Percentiles rank a stretch among this genome's conserved stretches.
Evolutionary conservation across 2,888 invertebrate species (phyloP).

Genomic region (Drosophila anomalata): DNA sequence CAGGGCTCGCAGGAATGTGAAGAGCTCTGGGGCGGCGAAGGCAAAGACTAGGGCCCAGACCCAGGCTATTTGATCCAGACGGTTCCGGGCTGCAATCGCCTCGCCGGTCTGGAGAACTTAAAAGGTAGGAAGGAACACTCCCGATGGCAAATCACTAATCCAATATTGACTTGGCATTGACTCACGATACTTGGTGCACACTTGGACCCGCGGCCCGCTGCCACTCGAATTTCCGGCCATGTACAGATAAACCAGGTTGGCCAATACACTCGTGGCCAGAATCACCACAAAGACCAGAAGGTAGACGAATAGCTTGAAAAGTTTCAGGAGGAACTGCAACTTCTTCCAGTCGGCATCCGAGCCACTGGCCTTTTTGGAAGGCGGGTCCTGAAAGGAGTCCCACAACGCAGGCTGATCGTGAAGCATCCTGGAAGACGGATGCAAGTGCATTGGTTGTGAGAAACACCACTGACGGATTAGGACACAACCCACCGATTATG

Average conservation of each 20-base stretch:
- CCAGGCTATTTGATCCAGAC: conserved; percentile 89
- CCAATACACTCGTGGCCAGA: conserved; percentile 87
- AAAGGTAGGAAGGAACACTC: not conserved
- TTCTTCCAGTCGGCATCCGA: conserved; percentile 88
- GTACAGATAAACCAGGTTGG: conserved; percentile 90
- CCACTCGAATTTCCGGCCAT: conserved; percentile 85
- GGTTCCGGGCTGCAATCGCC: conserved; percentile 60
- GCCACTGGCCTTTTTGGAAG: conserved; percentile 88
- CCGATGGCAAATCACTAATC: conserved; percentile 6
- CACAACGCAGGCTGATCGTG: conserved; percentile 86
- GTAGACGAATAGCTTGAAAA: conserved; percentile 89
- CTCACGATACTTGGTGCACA: conserved; percentile 86
- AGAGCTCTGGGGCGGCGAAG: conserved; percentile 90
- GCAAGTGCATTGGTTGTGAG: conserved; percentile 4
- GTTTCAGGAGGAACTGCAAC: conserved; percentile 87
- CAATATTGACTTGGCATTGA: conserved; percentile 30
- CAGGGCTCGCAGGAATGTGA: conserved; percentile 88
- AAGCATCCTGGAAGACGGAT: conserved; percentile 45
- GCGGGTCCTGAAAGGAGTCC: conserved; percentile 91
- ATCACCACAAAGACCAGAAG: conserved; percentile 88
- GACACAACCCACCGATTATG: conserved; percentile 54
- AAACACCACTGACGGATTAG: conserved; percentile 1
- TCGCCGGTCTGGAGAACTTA: conserved; percentile 51
- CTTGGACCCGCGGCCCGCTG: conserved; percentile 86
- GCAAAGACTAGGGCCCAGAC: conserved; percentile 91